A percentile compares a stretch with the other conserved stretches of the same genome.
phyloP scores from a whole-genome alignment of 2,113 vertebrate genomes.

The Eptatretus burgeri region DNA sequence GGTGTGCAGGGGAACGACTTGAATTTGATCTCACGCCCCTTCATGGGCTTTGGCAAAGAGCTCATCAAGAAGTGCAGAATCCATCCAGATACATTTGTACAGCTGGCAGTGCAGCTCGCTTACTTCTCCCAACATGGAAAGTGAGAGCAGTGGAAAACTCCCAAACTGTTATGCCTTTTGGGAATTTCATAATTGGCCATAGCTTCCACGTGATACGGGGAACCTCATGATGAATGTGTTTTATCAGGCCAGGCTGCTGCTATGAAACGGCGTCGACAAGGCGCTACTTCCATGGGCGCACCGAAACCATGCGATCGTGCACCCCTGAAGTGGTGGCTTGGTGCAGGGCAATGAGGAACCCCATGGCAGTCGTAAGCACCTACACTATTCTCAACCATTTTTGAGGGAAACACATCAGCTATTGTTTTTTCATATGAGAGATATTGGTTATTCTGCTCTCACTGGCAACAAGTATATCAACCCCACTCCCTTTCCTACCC shows the following conservation, averaged over 20 bases:
- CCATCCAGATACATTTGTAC: conserved; percentile 68
- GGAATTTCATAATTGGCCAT: not conserved
- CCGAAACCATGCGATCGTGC: conserved; percentile 58
- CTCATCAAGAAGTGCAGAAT: conserved; percentile 33
- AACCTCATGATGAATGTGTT: not conserved
- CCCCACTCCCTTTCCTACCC: too few species aligned
- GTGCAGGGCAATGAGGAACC: conserved; percentile 51
- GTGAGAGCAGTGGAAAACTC: conserved; percentile 17
- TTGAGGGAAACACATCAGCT: not conserved
- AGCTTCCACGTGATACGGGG: not conserved
- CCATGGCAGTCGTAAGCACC: conserved; percentile 21
- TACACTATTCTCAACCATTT: not conserved
- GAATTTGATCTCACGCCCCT: conserved; percentile 31
- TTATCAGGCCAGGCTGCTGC: conserved; percentile 42
- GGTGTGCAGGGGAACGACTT: conserved; percentile 29
- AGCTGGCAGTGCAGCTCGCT: conserved; percentile 58
- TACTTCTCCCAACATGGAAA: conserved; percentile 38
- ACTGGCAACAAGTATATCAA: too few species aligned
- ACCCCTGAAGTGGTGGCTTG: conserved; percentile 43
- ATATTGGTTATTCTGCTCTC: too few species aligned
- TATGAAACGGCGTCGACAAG: conserved; percentile 77
- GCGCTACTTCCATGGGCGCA: conserved; percentile 63
- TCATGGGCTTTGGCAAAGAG: conserved; percentile 53
- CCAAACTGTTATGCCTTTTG: not conserved
- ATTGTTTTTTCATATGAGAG: not conserved